Conservation (phyloP, 2,113 vertebrate genomes). For the Perccottus glenii region DNA sequence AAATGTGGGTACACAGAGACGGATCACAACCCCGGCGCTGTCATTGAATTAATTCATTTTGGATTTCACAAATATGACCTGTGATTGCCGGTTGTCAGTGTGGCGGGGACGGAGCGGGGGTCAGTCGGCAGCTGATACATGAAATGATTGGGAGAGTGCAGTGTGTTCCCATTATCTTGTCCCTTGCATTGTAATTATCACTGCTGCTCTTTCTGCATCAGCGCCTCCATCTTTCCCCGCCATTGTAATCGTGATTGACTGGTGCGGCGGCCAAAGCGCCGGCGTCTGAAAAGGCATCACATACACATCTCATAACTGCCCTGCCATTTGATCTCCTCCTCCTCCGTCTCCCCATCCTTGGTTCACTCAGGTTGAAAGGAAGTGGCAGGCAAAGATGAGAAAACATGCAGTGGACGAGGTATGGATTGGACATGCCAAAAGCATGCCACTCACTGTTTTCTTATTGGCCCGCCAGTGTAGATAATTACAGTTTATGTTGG, state of each 20-base stretch:
- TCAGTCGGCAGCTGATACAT: conserved; percentile 80
- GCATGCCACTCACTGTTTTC: conserved; percentile 39
- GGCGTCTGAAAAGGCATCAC: conserved; percentile 82
- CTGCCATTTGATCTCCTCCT: conserved; percentile 80
- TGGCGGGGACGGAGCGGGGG: conserved; percentile 37
- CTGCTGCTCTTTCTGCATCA: conserved; percentile 86
- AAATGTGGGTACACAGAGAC: conserved; percentile 31
- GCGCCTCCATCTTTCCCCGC: conserved; percentile 84
- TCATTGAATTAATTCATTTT: conserved; percentile 77
- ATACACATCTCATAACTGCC: conserved; percentile 84
- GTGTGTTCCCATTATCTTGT: conserved; percentile 89
- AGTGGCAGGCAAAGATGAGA: conserved; percentile 58
- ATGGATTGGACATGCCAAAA: too few species aligned
- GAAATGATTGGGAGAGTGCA: conserved; percentile 83
- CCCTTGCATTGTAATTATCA: conserved; percentile 86
- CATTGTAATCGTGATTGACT: conserved; percentile 90
- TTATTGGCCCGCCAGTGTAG: conserved; percentile 43
- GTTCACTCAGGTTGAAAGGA: conserved; percentile 45
- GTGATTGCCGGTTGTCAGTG: conserved; percentile 79
- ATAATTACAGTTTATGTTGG: conserved; percentile 61
- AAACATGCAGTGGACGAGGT: conserved; percentile 54
- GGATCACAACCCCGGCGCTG: conserved; percentile 49
- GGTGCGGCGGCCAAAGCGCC: conserved; percentile 85
- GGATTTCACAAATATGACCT: conserved; percentile 80
- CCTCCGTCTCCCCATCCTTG: conserved; percentile 47